Evolutionary conservation across 37 sponge, comb jelly and placozoan genomes (phyloP).

Genomic region (Dysidea cf. avara): DNA sequence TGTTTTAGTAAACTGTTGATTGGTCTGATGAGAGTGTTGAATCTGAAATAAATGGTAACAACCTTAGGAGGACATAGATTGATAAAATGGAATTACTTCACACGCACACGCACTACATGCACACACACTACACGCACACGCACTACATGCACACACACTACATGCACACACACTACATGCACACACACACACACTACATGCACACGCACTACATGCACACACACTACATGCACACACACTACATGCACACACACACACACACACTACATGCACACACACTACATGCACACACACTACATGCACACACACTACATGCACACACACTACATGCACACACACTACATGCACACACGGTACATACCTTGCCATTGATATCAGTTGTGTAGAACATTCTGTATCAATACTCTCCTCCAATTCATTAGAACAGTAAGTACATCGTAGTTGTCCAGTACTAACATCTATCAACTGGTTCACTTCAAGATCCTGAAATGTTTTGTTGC

Average conservation of each 20-base stretch:
- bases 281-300: too few species aligned
- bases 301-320: too few species aligned
- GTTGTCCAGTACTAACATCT: conserved; percentile 52
- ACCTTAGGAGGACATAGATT: too few species aligned
- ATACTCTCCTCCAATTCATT: conserved; percentile 53
- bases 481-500: conserved; percentile 63
- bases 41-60: conserved; percentile 31
- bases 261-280: too few species aligned
- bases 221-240: too few species aligned
- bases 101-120: too few species aligned
- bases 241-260: too few species aligned
- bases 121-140: too few species aligned
- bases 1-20: conserved; percentile 59
- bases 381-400: conserved; percentile 14
- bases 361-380: conserved; percentile 37
- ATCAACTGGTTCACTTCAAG: conserved; percentile 77
- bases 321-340: background rate
- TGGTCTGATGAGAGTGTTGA: conserved; percentile 66
- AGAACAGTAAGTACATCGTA: conserved; percentile 72
- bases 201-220: too few species aligned
- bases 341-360: background rate
- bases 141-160: too few species aligned
- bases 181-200: too few species aligned
- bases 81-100: background rate
- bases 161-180: too few species aligned